A percentile compares a stretch with the other conserved stretches of the same genome.
Evolutionary conservation across 2,888 invertebrate genomes (phyloP).

Genomic region (Zhuqinia jingwanae): DNA sequence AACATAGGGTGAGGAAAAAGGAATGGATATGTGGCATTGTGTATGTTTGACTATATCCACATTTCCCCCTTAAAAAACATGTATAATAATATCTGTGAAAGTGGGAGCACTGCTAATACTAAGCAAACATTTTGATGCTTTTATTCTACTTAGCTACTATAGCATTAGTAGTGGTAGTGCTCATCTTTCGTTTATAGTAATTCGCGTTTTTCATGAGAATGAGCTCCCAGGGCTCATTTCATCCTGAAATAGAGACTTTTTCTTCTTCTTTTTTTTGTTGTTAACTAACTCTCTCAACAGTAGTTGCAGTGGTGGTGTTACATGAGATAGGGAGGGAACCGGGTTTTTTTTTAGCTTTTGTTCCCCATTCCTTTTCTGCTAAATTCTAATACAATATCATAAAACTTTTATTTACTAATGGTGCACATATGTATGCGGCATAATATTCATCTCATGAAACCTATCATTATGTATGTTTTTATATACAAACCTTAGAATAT

Average conservation of each 20-base stretch:
- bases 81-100: neutral
- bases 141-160: no score
- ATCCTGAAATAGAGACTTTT: conserved; percentile 62
- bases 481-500: no score
- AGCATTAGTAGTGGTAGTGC: neutral
- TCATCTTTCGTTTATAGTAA: conserved; percentile 60
- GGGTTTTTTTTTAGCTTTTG: conserved; percentile 23
- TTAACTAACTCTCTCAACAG: conserved; percentile 28
- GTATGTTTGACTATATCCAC: conserved; percentile 7
- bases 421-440: no score
- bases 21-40: neutral
- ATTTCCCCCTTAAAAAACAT: neutral
- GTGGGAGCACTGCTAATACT: conserved; percentile 3
- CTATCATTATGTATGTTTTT: neutral
- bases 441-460: no score
- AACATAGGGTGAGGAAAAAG: neutral
- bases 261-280: conserved; percentile 50
- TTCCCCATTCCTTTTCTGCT: conserved; percentile 15
- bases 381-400: conserved; percentile 18
- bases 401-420: conserved; percentile 49
- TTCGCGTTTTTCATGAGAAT: conserved; percentile 66
- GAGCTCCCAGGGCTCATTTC: conserved; percentile 69
- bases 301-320: neutral
- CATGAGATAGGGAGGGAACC: conserved; percentile 3
- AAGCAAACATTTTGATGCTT: conserved; percentile 59